Evolutionary conservation across 2,888 invertebrate genomes (phyloP).

Genomic region (Prenolepis imparis): DNA sequence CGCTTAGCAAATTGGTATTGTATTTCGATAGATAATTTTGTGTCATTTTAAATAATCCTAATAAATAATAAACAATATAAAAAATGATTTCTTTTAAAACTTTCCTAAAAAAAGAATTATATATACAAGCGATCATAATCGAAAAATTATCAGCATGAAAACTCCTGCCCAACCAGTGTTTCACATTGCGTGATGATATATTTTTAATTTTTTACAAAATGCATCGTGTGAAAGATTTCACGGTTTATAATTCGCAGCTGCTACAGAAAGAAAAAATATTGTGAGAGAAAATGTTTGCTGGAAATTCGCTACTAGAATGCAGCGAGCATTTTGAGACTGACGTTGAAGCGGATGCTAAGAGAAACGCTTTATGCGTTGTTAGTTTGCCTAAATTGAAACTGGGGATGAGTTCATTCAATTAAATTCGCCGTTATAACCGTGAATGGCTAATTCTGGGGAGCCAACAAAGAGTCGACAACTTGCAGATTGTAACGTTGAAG

Average conservation of each 20-base stretch:
- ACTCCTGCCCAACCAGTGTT: background rate
- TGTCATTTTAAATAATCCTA: conserved; percentile 11
- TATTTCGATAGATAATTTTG: background rate
- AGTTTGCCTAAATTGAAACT: conserved; percentile 35
- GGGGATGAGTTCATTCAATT: conserved; percentile 40
- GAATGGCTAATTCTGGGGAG: conserved; percentile 23
- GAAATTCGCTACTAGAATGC: background rate
- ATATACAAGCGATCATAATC: conserved; percentile 22
- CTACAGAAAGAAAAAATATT: conserved; percentile 12
- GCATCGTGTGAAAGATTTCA: conserved; percentile 5
- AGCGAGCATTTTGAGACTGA: background rate
- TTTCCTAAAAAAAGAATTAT: conserved; percentile 10
- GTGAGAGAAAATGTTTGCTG: conserved; percentile 18
- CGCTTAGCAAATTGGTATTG: background rate
- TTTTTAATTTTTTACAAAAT: conserved; percentile 45
- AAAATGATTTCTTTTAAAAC: background rate
- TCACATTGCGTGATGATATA: conserved; percentile 25
- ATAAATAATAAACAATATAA: background rate
- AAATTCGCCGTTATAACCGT: conserved; percentile 31
- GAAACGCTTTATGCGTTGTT: conserved; percentile 35
- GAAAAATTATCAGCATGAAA: conserved; percentile 6
- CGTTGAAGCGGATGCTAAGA: conserved; percentile 20
- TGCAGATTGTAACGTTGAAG: background rate
- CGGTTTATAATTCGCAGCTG: background rate
- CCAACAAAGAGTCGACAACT: conserved; percentile 11